These are phyloP conservation scores for Hyposoter didymator DNA, from an alignment of 2,888 invertebrate genomes.

Conservation along the genomic window DNA sequence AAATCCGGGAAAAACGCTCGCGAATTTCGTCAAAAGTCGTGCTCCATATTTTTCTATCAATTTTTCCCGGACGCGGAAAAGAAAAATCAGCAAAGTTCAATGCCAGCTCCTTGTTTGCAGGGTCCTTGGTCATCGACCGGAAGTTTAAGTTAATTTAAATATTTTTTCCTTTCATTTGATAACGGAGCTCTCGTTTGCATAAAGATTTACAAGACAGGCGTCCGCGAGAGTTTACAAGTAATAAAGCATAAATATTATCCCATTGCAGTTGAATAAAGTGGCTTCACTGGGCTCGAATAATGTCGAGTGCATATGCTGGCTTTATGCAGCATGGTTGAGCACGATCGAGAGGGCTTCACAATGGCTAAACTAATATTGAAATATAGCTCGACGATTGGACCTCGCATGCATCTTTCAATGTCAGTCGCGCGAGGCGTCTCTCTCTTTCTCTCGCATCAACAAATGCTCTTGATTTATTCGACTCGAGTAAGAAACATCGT, in stretches of 20 bases:
- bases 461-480: slow-evolving; percentile 78
- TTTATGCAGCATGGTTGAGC: slow-evolving; percentile 40
- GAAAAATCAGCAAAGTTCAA: not conserved
- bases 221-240: slow-evolving; percentile 56
- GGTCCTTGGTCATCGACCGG: not conserved
- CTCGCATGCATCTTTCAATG: slow-evolving; percentile 80
- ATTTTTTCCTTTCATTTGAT: not conserved
- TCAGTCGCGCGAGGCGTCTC: slow-evolving; percentile 77
- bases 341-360: slow-evolving; percentile 70
- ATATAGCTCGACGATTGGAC: slow-evolving; percentile 81
- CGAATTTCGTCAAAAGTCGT: no score
- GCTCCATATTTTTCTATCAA: no score
- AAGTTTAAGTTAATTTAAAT: not conserved
- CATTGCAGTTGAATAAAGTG: slow-evolving; percentile 48
- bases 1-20: no score
- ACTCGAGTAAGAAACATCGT: slow-evolving; percentile 28
- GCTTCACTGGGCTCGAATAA: slow-evolving; percentile 41
- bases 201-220: slow-evolving; percentile 22
- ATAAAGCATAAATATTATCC: slow-evolving; percentile 71
- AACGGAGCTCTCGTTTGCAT: slow-evolving; percentile 14
- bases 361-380: slow-evolving; percentile 84
- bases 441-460: slow-evolving; percentile 67
- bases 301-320: slow-evolving; percentile 43
- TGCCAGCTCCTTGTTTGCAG: not conserved
- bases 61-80: not conserved